Conservation (phyloP, 2,888 invertebrate genomes). For the Leptinotarsa tumamoca region DNA sequence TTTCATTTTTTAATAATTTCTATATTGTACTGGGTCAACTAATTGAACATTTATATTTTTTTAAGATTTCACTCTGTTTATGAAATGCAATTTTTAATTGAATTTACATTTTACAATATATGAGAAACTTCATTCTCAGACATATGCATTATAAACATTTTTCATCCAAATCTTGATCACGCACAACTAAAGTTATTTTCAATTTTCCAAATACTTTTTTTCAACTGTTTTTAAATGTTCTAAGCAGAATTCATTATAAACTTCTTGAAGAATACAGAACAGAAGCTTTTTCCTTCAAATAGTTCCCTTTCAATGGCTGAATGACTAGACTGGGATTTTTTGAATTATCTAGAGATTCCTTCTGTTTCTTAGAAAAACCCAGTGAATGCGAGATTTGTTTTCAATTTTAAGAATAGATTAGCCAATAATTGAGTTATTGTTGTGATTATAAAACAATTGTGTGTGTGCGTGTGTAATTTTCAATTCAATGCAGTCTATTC, state of each 20-base stretch:
- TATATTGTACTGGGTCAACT: not conserved
- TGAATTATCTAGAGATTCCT: not conserved
- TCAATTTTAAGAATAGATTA: not conserved
- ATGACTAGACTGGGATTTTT: not conserved
- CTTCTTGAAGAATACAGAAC: not conserved
- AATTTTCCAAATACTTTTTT: not conserved
- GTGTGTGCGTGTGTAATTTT: conserved; percentile 35
- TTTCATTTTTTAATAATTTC: not conserved
- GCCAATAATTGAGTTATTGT: too few species aligned
- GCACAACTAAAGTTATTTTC: not conserved
- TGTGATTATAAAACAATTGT: too few species aligned
- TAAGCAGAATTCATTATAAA: not conserved
- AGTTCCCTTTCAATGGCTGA: not conserved
- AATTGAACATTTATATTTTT: not conserved
- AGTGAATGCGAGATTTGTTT: not conserved
- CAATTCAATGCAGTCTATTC: conserved; percentile 59
- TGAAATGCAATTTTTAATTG: not conserved
- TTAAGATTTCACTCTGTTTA: not conserved
- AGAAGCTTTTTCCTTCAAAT: not conserved
- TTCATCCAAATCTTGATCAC: not conserved
- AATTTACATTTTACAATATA: not conserved
- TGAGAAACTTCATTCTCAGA: conserved; percentile 2
- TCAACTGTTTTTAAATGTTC: not conserved
- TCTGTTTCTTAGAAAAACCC: conserved; percentile 6
- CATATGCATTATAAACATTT: not conserved